Evolutionary conservation across 2,113 vertebrate genomes (phyloP).

Genomic region (Columba janthina): DNA sequence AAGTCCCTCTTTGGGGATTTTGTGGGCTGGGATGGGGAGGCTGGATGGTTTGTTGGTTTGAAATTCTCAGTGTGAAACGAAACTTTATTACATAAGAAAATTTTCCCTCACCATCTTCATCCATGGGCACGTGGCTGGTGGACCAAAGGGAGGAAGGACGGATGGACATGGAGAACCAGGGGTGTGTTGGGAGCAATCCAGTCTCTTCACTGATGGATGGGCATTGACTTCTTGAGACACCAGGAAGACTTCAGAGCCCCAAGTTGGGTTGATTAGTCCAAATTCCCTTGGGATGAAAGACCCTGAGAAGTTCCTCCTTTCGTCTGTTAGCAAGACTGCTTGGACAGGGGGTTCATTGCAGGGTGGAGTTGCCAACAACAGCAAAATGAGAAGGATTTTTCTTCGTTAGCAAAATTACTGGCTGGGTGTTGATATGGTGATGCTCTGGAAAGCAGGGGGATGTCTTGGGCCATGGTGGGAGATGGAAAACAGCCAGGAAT

Average conservation of each 20-base stretch:
- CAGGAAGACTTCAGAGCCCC: not conserved
- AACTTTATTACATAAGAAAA: not conserved
- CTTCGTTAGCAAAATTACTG: not conserved
- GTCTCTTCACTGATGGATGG: not conserved
- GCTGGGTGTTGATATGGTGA: too few relatives aligned
- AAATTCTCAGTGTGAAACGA: not conserved
- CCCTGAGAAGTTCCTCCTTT: not conserved
- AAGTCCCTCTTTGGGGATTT: not conserved
- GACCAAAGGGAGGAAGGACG: not conserved
- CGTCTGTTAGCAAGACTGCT: not conserved
- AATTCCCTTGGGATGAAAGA: not conserved
- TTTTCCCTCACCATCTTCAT: not conserved
- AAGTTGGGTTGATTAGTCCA: not conserved
- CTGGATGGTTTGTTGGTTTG: not conserved
- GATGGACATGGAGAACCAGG: not conserved
- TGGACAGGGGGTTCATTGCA: not conserved
- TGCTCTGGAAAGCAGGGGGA: not conserved
- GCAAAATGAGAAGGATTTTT: not conserved
- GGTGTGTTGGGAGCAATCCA: not conserved
- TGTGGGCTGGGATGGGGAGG: not conserved
- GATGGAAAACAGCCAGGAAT: not conserved
- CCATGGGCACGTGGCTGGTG: accelerated
- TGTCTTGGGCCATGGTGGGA: not conserved
- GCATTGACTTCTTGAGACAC: not conserved
- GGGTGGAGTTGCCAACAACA: not conserved